Evolutionary conservation across 2,888 invertebrate genomes (phyloP), one percentile per base, ranked within the genome.

Genomic region (Parnassius smintheus): DNA sequence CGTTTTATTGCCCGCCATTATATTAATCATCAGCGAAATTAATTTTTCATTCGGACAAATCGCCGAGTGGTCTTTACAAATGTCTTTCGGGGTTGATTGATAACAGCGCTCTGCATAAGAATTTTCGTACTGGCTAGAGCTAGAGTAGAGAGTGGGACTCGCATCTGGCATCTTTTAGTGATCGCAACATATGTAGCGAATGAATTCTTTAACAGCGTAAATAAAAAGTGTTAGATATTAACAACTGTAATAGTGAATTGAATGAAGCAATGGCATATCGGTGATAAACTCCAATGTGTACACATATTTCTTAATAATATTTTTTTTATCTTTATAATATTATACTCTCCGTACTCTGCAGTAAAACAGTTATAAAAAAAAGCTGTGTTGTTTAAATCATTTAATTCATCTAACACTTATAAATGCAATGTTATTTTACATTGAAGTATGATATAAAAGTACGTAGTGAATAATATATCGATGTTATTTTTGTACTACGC

Each of bases 21-120:
- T 83, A 91, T 90, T 89, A 91, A 91, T 91, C 91, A 90, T 89
- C 83, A 85, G 85, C 86, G 80, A 89, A 89, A 91, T 90, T 88
- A 89, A 91, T 91, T 90, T 91, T 90, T 90, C 91, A 90, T 90
- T 90, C 84, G 86, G 83, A 90, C 89, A 88, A 91, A 91, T 91
- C 86, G 81, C 83, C 78, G 82, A 82, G 85, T 83, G 84, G 82
- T 82, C 75, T 79, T 73, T 83, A 82, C 83, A 82, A 86, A 88
- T 86, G 85, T 84, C 83, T 87, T 85, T 81, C 77, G 77, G 75
- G 75, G 79, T 82, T 88, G 87, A 88, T 88, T 83, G 85, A 91
- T 89, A 82, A 75, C 75, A 76, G 68, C 74, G 73, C 74, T 79
- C 76, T 69, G 68, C 77, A 77, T 81, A 81, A 80, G 77, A 79